Evolutionary conservation across 53 echinoderm and acorn worm species (phyloP).

Genomic region (Echinometra lucunter): DNA sequence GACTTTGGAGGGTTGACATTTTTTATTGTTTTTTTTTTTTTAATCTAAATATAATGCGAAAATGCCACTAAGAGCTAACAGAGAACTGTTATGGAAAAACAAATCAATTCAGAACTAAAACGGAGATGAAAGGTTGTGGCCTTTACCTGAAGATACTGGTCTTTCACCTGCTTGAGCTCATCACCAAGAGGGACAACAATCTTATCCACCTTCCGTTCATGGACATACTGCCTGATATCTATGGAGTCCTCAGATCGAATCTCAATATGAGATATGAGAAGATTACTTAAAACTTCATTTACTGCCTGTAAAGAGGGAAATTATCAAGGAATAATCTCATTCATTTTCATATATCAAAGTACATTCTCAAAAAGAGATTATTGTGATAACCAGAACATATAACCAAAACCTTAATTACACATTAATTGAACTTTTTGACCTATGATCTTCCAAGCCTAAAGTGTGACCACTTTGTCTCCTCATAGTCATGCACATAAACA

Average conservation of each 20-base stretch:
- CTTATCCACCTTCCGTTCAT: constrained; percentile 95
- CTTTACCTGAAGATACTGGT: constrained; percentile 85
- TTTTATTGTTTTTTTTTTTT: too few species aligned
- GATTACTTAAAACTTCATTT: constrained; percentile 88
- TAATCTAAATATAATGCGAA: too few species aligned
- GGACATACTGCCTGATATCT: constrained; percentile 94
- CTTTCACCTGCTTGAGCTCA: constrained; percentile 83
- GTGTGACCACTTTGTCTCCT: too few species aligned
- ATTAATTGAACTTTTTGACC: too few species aligned
- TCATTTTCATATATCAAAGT: not conserved
- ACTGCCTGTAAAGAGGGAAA: constrained; percentile 76
- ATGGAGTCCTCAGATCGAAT: constrained; percentile 93
- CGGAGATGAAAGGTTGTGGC: not conserved
- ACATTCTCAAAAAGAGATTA: not conserved
- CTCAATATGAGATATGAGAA: constrained; percentile 94
- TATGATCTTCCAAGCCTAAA: too few species aligned
- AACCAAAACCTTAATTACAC: too few species aligned
- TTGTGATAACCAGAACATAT: too few species aligned
- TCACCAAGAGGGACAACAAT: constrained; percentile 88
- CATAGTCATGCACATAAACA: too few species aligned
- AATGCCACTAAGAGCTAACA: too few species aligned
- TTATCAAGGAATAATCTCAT: not conserved
- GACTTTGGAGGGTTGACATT: too few species aligned
- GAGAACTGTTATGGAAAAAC: too few species aligned
- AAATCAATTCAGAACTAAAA: not conserved